Conservation (phyloP, 1,140 invertebrate genomes). For the Camponotus vicinus region DNA sequence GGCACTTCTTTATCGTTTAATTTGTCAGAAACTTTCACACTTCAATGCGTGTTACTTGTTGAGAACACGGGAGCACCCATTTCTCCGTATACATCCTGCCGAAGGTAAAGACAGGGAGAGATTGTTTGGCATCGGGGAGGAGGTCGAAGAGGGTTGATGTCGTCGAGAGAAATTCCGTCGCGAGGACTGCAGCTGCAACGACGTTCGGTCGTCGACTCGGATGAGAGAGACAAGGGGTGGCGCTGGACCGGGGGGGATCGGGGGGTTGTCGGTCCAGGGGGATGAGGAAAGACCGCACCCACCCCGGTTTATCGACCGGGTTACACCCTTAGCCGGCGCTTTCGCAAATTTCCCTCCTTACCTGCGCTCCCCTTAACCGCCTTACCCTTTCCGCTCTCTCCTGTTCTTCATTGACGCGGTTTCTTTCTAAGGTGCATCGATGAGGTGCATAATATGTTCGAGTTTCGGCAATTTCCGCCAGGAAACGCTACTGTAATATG, state of each 20-base stretch:
- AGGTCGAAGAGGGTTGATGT: slow-evolving; percentile 63
- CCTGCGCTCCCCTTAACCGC: slow-evolving; percentile 44
- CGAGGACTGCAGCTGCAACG: slow-evolving; percentile 56
- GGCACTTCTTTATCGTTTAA: background rate
- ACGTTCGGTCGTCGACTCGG: slow-evolving; percentile 65
- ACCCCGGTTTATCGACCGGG: slow-evolving; percentile 82
- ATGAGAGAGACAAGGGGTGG: slow-evolving; percentile 29
- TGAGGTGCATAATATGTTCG: slow-evolving; percentile 36
- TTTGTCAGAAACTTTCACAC: slow-evolving; percentile 13
- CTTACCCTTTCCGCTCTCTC: background rate
- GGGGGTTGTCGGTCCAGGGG: slow-evolving; percentile 70
- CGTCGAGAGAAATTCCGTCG: slow-evolving; percentile 56
- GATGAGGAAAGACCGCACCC: slow-evolving; percentile 81
- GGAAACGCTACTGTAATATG: slow-evolving; percentile 35
- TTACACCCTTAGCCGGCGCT: slow-evolving; percentile 80
- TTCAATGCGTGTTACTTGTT: slow-evolving; percentile 11
- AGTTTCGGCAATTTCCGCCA: slow-evolving; percentile 17
- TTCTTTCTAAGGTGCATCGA: slow-evolving; percentile 28
- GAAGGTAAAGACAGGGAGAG: slow-evolving; percentile 30
- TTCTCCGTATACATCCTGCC: background rate
- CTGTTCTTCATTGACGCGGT: background rate
- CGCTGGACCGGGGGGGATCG: slow-evolving; percentile 67
- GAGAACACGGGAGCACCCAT: background rate
- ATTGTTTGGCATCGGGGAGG: slow-evolving; percentile 70
- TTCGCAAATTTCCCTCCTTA: slow-evolving; percentile 79